Conservation (phyloP, 2,888 invertebrate genomes). For the Meiosimyza decipiens region DNA sequence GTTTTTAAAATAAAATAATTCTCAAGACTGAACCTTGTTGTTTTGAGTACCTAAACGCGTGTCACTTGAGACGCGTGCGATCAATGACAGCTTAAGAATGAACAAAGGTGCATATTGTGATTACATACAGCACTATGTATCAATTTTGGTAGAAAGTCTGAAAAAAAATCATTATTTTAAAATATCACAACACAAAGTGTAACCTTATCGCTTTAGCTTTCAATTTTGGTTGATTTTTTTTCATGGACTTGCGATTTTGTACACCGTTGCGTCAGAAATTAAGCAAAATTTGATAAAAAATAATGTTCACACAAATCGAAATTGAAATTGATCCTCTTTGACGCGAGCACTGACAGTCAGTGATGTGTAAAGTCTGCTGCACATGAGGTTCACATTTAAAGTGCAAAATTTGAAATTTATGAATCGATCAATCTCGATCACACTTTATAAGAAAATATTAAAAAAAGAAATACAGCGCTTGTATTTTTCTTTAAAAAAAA, state of each 20-base stretch:
- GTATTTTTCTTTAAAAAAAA: too few species aligned
- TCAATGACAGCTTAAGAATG: slow-evolving; percentile 46
- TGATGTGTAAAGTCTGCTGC: slow-evolving; percentile 15
- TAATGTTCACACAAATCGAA: not conserved
- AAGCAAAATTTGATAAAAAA: slow-evolving; percentile 16
- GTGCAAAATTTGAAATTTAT: not conserved
- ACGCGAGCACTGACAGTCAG: too few species aligned
- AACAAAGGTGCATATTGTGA: too few species aligned
- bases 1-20: too few species aligned
- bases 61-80: slow-evolving; percentile 65
- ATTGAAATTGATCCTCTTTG: not conserved
- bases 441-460: not conserved
- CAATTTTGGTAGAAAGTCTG: too few species aligned
- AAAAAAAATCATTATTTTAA: not conserved
- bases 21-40: too few species aligned
- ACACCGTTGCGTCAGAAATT: not conserved
- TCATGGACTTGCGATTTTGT: not conserved
- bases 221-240: not conserved
- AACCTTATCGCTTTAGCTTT: slow-evolving; percentile 19
- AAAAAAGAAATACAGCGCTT: not conserved
- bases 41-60: slow-evolving; percentile 47
- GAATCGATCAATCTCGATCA: slow-evolving; percentile 21
- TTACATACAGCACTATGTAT: too few species aligned
- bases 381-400: not conserved
- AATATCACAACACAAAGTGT: slow-evolving; percentile 11